Evolutionary conservation across 2,113 vertebrate species (phyloP), one percentile per base, ranked within the genome.

Genomic region (Apodemus sylvaticus): DNA sequence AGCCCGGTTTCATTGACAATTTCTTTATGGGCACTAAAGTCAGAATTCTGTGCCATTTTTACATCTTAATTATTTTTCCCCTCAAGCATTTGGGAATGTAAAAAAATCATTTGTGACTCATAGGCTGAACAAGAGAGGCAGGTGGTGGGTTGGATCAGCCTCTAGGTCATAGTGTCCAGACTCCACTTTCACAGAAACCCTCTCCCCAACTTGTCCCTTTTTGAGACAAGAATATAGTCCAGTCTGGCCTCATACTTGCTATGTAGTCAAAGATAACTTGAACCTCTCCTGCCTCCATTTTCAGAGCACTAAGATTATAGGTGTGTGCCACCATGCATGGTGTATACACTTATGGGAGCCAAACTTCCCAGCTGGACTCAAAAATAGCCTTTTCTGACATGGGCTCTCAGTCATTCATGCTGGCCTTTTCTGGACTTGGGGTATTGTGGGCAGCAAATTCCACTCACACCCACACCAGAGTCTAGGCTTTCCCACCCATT

Each of bases 361-460:
- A 7, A 51, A 60, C 58, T 93, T 92, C 83, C 55, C 29, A 82
- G 77, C 93, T 88, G 64, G 79, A 51, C 92, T 95, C 93, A 89
- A 85, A 85, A 96, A 96, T 94, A 97, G 93, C 83, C 60, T 1
- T 62, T 93, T 76, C 74, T 94, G 82, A 96, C 12, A 31, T 96
- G 94, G 74, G 34, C 39, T 55, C 29, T 68, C 74, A 9, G 1
- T 95, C 92, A 95, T 64, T 94, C 90, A 93, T 12, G 0, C 5
- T 55, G 87, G 87, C 76, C 74, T 90, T 96, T 96, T 95, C 89
- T 64, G 96, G 64, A 51, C 86, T 86, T 55, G 29, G 20, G 60
- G 20, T 42, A 64, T 1, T 78, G 91, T 51, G 70, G 89, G 82
- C n/a, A 64, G n/a, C 66, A 48, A 55, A 10, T 19, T 60, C 60